These are phyloP conservation scores for Bombus huntii DNA, from an alignment of 1,140 invertebrate genomes.

Conservation along the genomic window DNA sequence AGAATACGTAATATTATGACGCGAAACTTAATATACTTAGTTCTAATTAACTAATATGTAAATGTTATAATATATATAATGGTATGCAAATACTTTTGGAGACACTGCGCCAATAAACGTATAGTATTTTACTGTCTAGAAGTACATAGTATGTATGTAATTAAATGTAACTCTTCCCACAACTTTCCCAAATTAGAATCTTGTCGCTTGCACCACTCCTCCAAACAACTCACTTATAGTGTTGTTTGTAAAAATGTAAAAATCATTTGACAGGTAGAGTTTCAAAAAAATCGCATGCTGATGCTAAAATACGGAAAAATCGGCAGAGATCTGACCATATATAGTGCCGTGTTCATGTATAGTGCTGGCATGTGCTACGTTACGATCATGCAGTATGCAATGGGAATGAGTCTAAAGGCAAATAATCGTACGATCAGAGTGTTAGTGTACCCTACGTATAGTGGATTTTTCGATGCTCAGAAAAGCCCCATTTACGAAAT, in stretches of 20 bases:
- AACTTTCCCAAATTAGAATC: too few species aligned
- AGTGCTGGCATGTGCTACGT: conserved; percentile 38
- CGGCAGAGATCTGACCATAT: conserved; percentile 49
- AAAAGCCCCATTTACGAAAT: conserved; percentile 57
- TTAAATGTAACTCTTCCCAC: too few species aligned
- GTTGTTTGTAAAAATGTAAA: neutral
- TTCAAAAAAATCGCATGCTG: neutral
- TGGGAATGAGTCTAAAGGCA: neutral
- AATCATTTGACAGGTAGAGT: conserved; percentile 38
- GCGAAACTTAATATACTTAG: too few species aligned
- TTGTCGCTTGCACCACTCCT: too few species aligned
- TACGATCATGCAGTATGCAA: conserved; percentile 18
- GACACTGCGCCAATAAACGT: too few species aligned
- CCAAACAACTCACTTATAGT: too few species aligned
- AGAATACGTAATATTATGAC: too few species aligned
- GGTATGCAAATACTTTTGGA: too few species aligned
- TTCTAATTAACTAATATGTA: too few species aligned
- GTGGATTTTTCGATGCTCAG: conserved; percentile 29
- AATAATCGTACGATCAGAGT: conserved; percentile 46
- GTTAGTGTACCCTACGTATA: conserved; percentile 58
- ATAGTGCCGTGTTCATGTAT: conserved; percentile 56
- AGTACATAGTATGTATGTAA: too few species aligned
- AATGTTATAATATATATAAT: too few species aligned
- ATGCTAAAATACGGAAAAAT: conserved; percentile 59
- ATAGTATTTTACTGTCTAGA: too few species aligned